Conservation (phyloP, 2,797 vertebrate species). For the Epinephelus awoara region DNA sequence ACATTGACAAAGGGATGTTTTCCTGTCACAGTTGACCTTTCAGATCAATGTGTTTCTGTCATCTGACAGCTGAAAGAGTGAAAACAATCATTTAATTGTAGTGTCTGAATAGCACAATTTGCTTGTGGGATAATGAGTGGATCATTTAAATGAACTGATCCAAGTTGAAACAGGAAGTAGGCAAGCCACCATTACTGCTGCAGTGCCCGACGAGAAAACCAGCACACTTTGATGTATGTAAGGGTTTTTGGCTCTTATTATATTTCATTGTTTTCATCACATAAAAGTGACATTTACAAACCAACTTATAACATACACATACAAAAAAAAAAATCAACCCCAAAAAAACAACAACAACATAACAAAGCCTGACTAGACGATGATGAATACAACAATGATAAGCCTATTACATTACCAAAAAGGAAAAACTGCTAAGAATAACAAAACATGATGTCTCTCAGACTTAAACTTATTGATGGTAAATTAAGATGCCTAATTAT, state of each 20-base stretch:
- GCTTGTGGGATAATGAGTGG: neutral
- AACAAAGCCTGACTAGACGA: no score
- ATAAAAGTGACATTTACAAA: no score
- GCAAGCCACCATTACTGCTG: neutral
- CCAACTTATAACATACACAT: no score
- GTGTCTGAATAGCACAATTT: neutral
- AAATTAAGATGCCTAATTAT: no score
- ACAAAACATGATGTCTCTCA: no score
- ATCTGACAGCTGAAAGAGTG: neutral
- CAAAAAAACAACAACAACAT: no score
- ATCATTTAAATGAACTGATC: neutral
- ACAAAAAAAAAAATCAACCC: no score
- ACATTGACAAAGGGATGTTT: conserved; percentile 28
- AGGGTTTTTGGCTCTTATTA: neutral
- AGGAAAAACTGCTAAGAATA: no score
- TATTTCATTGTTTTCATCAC: no score
- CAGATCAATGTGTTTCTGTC: neutral
- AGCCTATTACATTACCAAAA: no score
- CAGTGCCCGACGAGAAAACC: neutral
- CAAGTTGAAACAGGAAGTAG: neutral
- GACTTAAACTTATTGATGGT: no score
- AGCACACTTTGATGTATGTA: neutral
- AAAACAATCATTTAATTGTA: neutral
- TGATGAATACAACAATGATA: no score
- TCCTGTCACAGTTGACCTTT: conserved; percentile 15